These are phyloP conservation scores for Eurystomus glaucurus DNA, from an alignment of 2,797 vertebrate genomes.

Conservation along the genomic window DNA sequence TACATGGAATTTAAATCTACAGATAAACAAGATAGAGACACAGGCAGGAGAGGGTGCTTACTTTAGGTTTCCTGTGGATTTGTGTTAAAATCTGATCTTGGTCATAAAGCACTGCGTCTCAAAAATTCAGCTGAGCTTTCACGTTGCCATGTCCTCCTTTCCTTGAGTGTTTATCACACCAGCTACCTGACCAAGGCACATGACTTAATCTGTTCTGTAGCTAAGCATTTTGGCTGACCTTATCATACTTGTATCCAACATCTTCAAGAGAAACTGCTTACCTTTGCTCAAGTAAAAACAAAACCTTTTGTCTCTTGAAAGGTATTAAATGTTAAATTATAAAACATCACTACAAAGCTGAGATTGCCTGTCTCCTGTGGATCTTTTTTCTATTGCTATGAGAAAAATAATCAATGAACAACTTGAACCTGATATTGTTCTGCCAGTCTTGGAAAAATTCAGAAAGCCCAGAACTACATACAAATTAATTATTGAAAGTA, in stretches of 20 bases:
- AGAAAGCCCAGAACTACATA: background rate
- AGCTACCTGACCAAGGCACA: background rate
- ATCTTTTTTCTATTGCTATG: background rate
- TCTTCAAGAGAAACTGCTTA: background rate
- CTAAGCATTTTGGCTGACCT: background rate
- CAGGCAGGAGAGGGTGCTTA: background rate
- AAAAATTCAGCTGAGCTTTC: background rate
- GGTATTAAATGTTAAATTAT: background rate
- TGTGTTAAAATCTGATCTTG: background rate
- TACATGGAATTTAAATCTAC: background rate
- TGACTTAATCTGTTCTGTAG: background rate
- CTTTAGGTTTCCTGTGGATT: background rate
- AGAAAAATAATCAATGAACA: background rate
- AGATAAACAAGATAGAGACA: background rate
- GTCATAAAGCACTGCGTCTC: background rate
- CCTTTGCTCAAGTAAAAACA: background rate
- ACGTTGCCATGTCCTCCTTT: background rate
- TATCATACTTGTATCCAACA: background rate
- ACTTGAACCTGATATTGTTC: background rate
- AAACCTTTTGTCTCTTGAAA: background rate
- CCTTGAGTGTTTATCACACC: background rate
- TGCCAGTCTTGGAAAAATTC: background rate
- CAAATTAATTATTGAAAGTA: background rate
- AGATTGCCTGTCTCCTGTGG: background rate
- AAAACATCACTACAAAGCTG: background rate